Conservation (phyloP, 2,113 vertebrate genomes). For the Mixornis gularis region DNA sequence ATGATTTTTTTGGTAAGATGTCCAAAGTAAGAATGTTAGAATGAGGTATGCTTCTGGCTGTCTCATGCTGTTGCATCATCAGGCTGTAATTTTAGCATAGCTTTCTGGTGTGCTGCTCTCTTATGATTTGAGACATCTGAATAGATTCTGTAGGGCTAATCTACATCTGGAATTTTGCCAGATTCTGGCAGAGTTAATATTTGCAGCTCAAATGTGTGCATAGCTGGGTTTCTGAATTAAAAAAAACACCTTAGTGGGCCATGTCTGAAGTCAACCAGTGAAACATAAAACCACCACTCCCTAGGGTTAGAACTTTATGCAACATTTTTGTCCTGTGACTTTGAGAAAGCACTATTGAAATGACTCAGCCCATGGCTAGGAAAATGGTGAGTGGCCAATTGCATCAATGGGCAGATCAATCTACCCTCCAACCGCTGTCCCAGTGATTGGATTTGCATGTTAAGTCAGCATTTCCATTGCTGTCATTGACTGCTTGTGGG, state of each 20-base stretch:
- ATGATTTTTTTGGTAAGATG: background rate
- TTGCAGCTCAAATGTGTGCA: slow-evolving; percentile 4
- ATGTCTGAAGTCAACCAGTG: background rate
- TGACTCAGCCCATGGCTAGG: slow-evolving; percentile 56
- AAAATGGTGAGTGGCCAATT: slow-evolving; percentile 21
- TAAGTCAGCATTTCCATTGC: slow-evolving; percentile 32
- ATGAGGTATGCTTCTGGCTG: background rate
- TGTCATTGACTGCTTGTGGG: background rate
- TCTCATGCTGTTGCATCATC: background rate
- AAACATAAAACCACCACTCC: background rate
- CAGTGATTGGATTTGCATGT: background rate
- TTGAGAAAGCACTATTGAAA: slow-evolving; percentile 25
- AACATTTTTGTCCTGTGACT: slow-evolving; percentile 26
- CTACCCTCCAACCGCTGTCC: background rate
- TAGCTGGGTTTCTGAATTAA: slow-evolving; percentile 6
- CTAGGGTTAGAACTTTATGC: background rate
- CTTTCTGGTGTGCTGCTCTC: background rate
- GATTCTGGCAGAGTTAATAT: slow-evolving; percentile 32
- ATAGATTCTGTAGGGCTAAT: background rate
- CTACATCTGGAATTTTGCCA: background rate
- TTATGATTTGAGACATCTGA: background rate
- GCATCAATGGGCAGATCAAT: slow-evolving; percentile 55
- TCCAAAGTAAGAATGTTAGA: background rate
- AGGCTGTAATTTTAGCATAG: background rate
- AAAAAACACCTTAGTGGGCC: slow-evolving; percentile 11